Conservation (phyloP, 2,797 vertebrate genomes). For the Lepus oiostolus region DNA sequence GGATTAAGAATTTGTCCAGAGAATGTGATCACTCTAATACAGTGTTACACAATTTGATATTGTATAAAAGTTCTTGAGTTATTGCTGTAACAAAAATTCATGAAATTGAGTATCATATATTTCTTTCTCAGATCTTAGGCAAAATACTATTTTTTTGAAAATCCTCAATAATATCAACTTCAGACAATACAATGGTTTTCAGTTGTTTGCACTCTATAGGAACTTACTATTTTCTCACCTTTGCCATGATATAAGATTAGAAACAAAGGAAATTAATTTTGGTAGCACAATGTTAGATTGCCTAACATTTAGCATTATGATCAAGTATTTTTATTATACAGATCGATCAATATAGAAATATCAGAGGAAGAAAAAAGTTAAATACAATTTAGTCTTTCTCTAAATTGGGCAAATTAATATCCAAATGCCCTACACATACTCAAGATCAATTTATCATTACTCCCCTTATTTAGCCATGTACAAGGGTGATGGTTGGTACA, state of each 20-base stretch:
- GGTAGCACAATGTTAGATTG: neutral
- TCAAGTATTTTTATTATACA: slow-evolving; percentile 9
- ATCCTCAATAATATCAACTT: neutral
- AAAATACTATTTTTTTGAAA: neutral
- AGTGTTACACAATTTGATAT: slow-evolving; percentile 6
- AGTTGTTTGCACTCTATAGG: neutral
- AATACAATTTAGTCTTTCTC: neutral
- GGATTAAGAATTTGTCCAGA: slow-evolving; percentile 7
- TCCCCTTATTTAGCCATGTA: neutral
- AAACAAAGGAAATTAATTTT: slow-evolving; percentile 29
- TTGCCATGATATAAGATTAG: neutral
- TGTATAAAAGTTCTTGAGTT: neutral
- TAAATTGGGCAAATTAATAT: neutral
- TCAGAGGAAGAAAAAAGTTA: neutral
- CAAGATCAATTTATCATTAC: neutral
- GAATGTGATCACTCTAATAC: neutral
- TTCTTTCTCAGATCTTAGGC: neutral
- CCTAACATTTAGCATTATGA: neutral
- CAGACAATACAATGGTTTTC: neutral
- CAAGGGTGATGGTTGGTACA: neutral
- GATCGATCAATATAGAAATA: slow-evolving; percentile 4
- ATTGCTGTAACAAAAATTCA: neutral
- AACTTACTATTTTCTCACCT: neutral
- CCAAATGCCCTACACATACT: neutral
- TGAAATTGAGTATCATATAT: neutral